phyloP scores from a whole-genome alignment of 1,140 invertebrate species.

The Melipona quadrifasciata region DNA sequence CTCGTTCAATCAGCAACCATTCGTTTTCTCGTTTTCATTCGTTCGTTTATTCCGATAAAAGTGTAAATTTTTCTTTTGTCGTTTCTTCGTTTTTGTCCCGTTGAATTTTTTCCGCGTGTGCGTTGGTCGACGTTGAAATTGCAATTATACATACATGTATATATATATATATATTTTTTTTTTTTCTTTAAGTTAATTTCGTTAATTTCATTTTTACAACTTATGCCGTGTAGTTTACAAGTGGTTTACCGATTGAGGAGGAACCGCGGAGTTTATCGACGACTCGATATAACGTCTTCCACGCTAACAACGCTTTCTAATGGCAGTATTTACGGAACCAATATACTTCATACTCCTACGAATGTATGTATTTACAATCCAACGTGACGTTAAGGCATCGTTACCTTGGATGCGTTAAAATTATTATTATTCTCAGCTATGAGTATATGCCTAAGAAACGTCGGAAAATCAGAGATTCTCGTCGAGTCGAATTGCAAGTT shows the following conservation, averaged over 20 bases:
- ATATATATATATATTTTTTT: too few relatives aligned
- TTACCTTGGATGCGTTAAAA: constrained; percentile 41
- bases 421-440: constrained; percentile 36
- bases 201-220: too few relatives aligned
- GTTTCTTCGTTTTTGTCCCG: too few relatives aligned
- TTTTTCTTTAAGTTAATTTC: too few relatives aligned
- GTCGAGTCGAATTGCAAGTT: constrained; percentile 5
- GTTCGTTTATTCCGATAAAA: neutral
- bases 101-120: too few relatives aligned
- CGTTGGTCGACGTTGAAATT: too few relatives aligned
- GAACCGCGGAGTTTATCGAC: constrained; percentile 19
- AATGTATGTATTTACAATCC: constrained; percentile 64
- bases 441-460: constrained; percentile 34
- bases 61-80: too few relatives aligned
- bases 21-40: neutral
- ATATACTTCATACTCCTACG: constrained; percentile 52
- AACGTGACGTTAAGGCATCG: constrained; percentile 37
- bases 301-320: constrained; percentile 57
- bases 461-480: constrained; percentile 52
- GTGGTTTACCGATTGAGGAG: constrained; percentile 20
- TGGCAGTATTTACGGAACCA: constrained; percentile 65
- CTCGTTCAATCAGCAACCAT: constrained; percentile 11
- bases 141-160: too few relatives aligned
- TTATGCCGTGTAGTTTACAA: neutral
- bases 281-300: constrained; percentile 44